These are phyloP conservation scores for Tenthredo notha DNA, from an alignment of 2,888 invertebrate species.

Conservation along the genomic window DNA sequence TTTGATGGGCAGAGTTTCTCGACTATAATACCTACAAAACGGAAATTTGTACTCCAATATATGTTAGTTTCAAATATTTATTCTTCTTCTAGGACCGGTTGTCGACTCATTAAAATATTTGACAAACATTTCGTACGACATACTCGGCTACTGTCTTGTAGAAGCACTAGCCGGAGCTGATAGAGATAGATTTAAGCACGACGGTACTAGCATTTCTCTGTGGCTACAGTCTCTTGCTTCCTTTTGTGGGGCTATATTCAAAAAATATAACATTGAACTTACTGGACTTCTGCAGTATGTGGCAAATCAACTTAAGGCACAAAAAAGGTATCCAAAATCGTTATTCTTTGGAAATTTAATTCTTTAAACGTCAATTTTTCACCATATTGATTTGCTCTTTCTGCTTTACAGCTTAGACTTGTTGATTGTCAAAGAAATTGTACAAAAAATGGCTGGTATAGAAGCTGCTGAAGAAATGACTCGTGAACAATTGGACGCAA, in stretches of 20 bases:
- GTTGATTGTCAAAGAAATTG: conserved; percentile 96
- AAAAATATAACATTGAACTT: conserved; percentile 98
- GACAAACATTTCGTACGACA: conserved; percentile 96
- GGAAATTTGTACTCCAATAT: background rate
- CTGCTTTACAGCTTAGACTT: conserved; percentile 87
- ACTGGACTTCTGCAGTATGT: conserved; percentile 97
- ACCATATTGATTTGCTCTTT: background rate
- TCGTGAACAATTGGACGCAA: conserved; percentile 96
- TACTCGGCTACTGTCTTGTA: conserved; percentile 96
- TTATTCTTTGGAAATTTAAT: conserved; percentile 13
- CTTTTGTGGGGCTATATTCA: conserved; percentile 97
- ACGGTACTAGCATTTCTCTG: conserved; percentile 94
- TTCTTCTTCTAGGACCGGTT: conserved; percentile 84
- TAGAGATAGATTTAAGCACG: conserved; percentile 89
- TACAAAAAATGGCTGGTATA: conserved; percentile 99
- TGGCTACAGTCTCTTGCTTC: conserved; percentile 97
- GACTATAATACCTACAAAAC: background rate
- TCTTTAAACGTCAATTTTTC: background rate
- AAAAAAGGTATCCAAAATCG: conserved; percentile 87
- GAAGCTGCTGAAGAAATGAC: conserved; percentile 98
- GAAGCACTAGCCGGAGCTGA: conserved; percentile 93
- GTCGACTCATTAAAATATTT: conserved; percentile 98
- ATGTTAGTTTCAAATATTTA: background rate
- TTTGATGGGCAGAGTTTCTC: background rate
- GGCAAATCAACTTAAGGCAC: conserved; percentile 96